Evolutionary conservation across 1,140 invertebrate species (phyloP).

Genomic region (Brachystomella parvula): DNA sequence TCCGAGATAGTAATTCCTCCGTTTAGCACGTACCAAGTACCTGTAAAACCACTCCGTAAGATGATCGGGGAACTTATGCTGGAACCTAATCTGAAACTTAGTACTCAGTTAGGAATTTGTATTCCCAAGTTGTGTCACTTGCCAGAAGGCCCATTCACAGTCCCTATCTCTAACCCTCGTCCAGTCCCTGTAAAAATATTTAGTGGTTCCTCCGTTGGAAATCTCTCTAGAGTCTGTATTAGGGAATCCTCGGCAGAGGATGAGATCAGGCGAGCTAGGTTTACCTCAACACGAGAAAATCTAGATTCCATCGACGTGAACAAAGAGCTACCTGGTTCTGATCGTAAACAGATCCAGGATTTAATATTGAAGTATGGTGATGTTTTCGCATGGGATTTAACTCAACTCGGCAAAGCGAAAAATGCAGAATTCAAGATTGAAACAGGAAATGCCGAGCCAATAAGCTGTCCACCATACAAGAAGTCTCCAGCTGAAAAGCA

Average conservation of each 20-base stretch:
- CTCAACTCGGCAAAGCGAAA: slow-evolving; percentile 7
- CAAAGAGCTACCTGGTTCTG: too few species aligned
- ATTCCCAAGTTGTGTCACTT: not conserved
- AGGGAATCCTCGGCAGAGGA: too few species aligned
- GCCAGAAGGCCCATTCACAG: not conserved
- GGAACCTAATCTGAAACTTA: not conserved
- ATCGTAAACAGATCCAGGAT: not conserved
- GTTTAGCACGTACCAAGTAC: not conserved
- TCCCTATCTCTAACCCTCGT: not conserved
- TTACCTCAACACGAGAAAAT: too few species aligned
- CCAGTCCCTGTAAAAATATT: not conserved
- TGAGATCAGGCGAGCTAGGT: too few species aligned
- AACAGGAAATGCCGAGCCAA: not conserved
- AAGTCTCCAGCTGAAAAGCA: not conserved
- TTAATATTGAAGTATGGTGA: slow-evolving; percentile 1
- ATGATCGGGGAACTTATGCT: not conserved
- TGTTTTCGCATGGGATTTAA: not conserved
- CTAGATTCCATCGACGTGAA: too few species aligned
- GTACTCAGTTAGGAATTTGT: not conserved
- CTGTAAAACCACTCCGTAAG: not conserved
- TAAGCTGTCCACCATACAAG: not conserved
- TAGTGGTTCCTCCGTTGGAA: too few species aligned
- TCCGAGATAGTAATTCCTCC: not conserved
- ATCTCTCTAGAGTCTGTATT: not conserved
- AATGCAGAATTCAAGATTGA: not conserved